Percentiles rank a stretch among this genome's conserved stretches.
Evolutionary conservation across 1,140 invertebrate species (phyloP).

Genomic region (Heliothis subflexa): DNA sequence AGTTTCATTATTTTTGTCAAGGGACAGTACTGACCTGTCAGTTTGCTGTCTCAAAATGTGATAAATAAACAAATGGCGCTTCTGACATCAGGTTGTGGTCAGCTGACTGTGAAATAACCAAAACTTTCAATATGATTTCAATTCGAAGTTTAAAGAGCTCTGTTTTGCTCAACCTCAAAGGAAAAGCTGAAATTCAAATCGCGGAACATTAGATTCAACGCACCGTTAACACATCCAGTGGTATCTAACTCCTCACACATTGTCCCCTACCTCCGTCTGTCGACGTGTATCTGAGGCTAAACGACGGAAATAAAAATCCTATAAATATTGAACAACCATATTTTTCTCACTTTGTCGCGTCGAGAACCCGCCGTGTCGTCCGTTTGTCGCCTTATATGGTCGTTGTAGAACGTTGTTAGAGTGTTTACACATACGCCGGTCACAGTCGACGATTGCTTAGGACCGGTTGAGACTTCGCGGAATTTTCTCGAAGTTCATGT

Average conservation of each 20-base stretch:
- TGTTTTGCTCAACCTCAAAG: too few species aligned
- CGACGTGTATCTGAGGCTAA: constrained; percentile 77
- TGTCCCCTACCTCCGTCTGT: constrained; percentile 57
- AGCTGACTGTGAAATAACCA: too few species aligned
- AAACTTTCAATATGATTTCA: too few species aligned
- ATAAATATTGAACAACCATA: constrained; percentile 85
- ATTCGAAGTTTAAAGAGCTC: too few species aligned
- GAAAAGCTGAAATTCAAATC: not conserved
- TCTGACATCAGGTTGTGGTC: too few species aligned
- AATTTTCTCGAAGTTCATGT: not conserved
- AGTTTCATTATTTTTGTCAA: too few species aligned
- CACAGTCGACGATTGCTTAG: not conserved
- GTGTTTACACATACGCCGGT: constrained; percentile 42
- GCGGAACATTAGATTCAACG: not conserved
- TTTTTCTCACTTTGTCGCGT: constrained; percentile 84
- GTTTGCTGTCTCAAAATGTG: too few species aligned
- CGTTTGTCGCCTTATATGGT: constrained; percentile 58
- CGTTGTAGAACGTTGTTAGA: constrained; percentile 51
- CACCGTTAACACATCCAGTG: constrained; percentile 53
- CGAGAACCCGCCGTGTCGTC: constrained; percentile 63
- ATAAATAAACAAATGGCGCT: too few species aligned
- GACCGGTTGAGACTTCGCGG: too few species aligned
- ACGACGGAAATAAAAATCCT: constrained; percentile 84
- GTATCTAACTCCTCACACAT: constrained; percentile 51
- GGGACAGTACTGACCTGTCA: too few species aligned